Conservation (phyloP, 2,797 vertebrate species). For the Xenops minutus region DNA sequence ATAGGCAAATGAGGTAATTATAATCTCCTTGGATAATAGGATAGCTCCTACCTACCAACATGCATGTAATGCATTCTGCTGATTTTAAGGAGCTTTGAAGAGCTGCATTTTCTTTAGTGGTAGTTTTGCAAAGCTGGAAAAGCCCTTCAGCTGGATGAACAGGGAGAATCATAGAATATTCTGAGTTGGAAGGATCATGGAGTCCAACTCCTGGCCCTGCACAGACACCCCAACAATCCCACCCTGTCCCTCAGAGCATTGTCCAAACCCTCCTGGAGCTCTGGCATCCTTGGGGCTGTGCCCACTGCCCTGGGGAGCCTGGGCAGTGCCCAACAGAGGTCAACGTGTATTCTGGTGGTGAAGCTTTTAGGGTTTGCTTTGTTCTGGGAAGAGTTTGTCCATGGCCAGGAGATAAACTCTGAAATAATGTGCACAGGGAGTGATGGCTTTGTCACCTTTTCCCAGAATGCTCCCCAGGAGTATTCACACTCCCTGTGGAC, state of each 20-base stretch:
- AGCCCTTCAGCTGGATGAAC: not conserved
- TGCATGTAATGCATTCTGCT: not conserved
- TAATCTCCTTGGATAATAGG: slow-evolving; percentile 50
- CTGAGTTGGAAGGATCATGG: not conserved
- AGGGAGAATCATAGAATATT: not conserved
- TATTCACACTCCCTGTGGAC: not conserved
- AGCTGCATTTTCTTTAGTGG: not conserved
- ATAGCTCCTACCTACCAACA: slow-evolving; percentile 23
- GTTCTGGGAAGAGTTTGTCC: not conserved
- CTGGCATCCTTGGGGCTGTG: fast-evolving
- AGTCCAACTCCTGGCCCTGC: not conserved
- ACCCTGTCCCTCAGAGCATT: fast-evolving
- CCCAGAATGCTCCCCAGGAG: not conserved
- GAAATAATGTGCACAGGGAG: not conserved
- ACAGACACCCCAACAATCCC: not conserved
- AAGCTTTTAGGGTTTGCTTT: not conserved
- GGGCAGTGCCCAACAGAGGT: not conserved
- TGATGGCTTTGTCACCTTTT: not conserved
- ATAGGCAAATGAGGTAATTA: slow-evolving; percentile 61
- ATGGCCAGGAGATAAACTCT: not conserved
- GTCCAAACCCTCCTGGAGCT: not conserved
- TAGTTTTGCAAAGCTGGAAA: not conserved
- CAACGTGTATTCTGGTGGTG: not conserved
- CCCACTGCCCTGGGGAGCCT: not conserved
- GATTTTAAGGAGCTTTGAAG: not conserved